These are phyloP conservation scores for Archivesica marissinica DNA, from an alignment of 1,140 invertebrate genomes.

Conservation along the genomic window DNA sequence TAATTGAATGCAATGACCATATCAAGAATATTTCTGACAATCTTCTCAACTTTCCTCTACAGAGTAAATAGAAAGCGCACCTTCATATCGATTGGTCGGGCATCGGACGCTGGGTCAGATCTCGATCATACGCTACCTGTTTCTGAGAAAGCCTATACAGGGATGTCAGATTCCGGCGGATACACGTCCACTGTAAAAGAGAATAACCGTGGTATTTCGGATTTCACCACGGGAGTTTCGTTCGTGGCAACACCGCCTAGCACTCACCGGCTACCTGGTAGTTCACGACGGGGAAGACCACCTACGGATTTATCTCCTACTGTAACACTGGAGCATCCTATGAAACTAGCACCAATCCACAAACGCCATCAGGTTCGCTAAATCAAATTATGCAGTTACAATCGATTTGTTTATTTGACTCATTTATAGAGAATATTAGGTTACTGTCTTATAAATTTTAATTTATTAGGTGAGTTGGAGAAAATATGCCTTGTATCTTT, in stretches of 20 bases:
- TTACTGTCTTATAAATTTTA: too few relatives aligned
- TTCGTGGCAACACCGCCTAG: background rate
- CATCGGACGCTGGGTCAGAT: constrained; percentile 31
- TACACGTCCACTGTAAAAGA: background rate
- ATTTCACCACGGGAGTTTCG: background rate
- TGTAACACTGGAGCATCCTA: background rate
- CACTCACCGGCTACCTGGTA: background rate
- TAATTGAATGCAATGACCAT: too few relatives aligned
- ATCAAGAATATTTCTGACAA: background rate
- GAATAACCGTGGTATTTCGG: background rate
- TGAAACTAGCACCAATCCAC: constrained; percentile 8
- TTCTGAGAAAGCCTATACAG: background rate
- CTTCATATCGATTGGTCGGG: constrained; percentile 9
- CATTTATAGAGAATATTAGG: too few relatives aligned
- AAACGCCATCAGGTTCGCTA: background rate
- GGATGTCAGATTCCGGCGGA: background rate
- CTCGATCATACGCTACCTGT: constrained; percentile 24
- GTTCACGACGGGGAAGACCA: constrained; percentile 10
- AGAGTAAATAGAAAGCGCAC: constrained; percentile 39
- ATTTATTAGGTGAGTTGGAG: too few relatives aligned
- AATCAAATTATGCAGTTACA: too few relatives aligned
- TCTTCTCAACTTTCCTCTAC: background rate
- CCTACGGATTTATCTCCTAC: constrained; percentile 18
- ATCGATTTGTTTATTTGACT: too few relatives aligned
- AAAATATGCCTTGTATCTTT: too few relatives aligned